Percentiles rank a stretch among this genome's conserved stretches.
Evolutionary conservation across 2,113 vertebrate species (phyloP).

Genomic region (Mormoops blainvillei): DNA sequence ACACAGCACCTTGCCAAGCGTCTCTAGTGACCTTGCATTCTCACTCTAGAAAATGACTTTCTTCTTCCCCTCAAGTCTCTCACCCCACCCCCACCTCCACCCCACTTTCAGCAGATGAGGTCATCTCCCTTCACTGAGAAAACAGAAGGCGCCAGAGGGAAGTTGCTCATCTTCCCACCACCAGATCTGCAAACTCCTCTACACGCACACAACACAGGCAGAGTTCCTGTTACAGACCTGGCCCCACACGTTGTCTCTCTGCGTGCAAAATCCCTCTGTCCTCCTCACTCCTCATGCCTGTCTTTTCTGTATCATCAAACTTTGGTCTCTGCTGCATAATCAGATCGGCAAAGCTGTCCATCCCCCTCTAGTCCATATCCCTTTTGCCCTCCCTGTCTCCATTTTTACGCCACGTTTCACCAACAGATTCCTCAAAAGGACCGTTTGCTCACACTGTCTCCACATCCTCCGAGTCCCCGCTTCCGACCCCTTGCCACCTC

Average conservation of each 20-base stretch:
- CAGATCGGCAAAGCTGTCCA: not conserved
- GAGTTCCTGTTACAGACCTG: not conserved
- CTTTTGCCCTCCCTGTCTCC: not conserved
- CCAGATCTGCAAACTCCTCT: not conserved
- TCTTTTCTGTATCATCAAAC: not conserved
- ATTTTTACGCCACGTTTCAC: not conserved
- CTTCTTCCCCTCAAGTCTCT: not conserved
- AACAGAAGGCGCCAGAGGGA: not conserved
- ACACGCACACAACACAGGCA: not conserved
- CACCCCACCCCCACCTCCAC: not conserved
- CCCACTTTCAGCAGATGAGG: not conserved
- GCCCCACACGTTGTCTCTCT: not conserved
- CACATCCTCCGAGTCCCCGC: too few species aligned
- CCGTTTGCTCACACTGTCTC: not conserved
- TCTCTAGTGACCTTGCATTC: not conserved
- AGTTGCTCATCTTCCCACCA: not conserved
- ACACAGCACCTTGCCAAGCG: not conserved
- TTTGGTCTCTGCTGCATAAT: not conserved
- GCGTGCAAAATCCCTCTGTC: not conserved
- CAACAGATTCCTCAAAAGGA: not conserved
- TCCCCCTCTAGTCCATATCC: not conserved
- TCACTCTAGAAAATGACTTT: not conserved
- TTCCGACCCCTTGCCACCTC: too few species aligned
- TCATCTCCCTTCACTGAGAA: not conserved
- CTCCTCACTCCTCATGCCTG: not conserved